phyloP scores from a whole-genome alignment of 1,140 invertebrate genomes.

The Lethrus apterus region DNA sequence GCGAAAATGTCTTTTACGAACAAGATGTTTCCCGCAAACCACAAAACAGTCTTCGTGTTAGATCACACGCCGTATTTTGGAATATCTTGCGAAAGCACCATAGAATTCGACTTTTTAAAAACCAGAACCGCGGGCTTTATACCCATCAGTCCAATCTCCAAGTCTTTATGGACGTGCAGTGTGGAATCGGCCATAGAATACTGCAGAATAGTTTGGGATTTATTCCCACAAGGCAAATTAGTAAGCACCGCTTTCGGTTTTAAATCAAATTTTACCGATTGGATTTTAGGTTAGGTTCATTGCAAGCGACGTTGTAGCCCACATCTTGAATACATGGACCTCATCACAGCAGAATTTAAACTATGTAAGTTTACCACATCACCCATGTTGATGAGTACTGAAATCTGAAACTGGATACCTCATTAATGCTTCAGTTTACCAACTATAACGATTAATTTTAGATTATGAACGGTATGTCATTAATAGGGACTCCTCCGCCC shows the following conservation, averaged over 20 bases:
- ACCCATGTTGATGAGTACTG: conserved; percentile 1
- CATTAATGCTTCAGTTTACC: not conserved
- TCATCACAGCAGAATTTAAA: conserved; percentile 72
- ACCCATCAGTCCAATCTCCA: conserved; percentile 70
- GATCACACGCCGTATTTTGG: conserved; percentile 88
- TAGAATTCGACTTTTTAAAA: conserved; percentile 84
- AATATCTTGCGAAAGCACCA: conserved; percentile 74
- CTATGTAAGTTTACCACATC: conserved; percentile 65
- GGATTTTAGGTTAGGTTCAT: conserved; percentile 69
- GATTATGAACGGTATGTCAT: conserved; percentile 65
- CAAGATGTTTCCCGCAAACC: conserved; percentile 60
- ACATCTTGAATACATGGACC: conserved; percentile 76
- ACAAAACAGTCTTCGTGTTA: conserved; percentile 92
- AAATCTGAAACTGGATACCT: too few relatives aligned
- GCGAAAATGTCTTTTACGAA: conserved; percentile 26
- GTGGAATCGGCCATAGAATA: conserved; percentile 93
- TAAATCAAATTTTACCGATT: conserved; percentile 17
- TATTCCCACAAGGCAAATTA: conserved; percentile 82
- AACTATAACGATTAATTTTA: conserved; percentile 26
- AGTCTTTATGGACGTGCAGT: conserved; percentile 90
- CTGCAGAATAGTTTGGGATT: conserved; percentile 92
- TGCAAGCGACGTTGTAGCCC: conserved; percentile 70
- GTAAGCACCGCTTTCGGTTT: conserved; percentile 51
- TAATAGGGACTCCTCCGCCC: conserved; percentile 57
- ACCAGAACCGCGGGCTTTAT: conserved; percentile 60